phyloP scores from a whole-genome alignment of 2,113 vertebrate species.

The Oreochromis niloticus region DNA sequence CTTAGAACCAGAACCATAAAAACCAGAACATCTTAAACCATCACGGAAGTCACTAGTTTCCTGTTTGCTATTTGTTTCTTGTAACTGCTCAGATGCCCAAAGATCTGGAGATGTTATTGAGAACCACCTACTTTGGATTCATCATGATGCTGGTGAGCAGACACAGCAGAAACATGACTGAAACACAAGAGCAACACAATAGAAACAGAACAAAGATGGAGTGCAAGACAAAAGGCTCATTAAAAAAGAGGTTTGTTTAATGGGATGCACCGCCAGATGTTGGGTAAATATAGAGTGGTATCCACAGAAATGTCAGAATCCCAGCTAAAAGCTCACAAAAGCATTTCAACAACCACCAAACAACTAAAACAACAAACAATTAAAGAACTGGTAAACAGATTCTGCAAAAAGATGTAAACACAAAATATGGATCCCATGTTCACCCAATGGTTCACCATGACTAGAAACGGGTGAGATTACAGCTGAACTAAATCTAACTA shows the following conservation, averaged over 20 bases:
- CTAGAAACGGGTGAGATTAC: no score
- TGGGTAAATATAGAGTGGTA: not conserved
- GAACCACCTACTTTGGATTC: slow-evolving; percentile 86
- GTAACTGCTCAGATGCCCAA: slow-evolving; percentile 78
- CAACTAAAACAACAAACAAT: not conserved
- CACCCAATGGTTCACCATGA: no score
- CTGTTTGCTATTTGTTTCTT: not conserved
- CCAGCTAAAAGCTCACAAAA: not conserved
- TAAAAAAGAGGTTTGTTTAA: not conserved
- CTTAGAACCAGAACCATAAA: not conserved
- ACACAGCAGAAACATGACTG: not conserved
- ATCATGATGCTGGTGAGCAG: slow-evolving; percentile 83
- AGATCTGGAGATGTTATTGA: slow-evolving; percentile 87
- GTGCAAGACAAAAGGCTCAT: not conserved
- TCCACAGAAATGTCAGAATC: not conserved
- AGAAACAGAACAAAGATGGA: not conserved
- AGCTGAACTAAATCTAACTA: no score
- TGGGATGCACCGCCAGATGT: not conserved
- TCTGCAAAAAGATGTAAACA: not conserved
- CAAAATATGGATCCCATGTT: no score
- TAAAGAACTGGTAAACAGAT: not conserved
- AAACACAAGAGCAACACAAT: not conserved
- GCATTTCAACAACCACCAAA: not conserved
- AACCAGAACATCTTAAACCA: not conserved
- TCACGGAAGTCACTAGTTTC: not conserved